Evolutionary conservation across 2,888 invertebrate genomes (phyloP).

Genomic region (Limnephilus rhombicus): DNA sequence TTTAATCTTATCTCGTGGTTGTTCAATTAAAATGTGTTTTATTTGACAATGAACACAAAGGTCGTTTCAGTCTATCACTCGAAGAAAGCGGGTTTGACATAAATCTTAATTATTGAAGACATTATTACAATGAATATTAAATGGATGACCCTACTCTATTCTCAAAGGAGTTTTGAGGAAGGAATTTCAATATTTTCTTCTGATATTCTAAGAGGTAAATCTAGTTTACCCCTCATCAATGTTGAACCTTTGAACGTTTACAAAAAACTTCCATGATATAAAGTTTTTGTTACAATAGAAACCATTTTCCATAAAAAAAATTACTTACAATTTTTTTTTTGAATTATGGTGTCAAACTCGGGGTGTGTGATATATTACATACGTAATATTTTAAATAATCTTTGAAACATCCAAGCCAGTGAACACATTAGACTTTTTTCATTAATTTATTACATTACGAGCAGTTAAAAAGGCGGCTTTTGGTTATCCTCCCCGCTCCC

Average conservation of each 20-base stretch:
- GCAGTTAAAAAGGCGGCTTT: no score
- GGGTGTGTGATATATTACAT: no score
- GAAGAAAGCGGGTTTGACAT: background rate
- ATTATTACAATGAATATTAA: conserved; percentile 1
- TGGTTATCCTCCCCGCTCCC: no score
- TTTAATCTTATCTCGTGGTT: background rate
- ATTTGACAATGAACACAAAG: background rate
- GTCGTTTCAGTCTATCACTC: background rate
- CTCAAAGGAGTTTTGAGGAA: background rate
- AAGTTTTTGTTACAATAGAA: background rate
- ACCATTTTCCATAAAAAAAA: background rate
- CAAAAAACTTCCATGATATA: background rate
- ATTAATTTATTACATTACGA: background rate
- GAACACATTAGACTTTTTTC: background rate
- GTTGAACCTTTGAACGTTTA: conserved; percentile 9
- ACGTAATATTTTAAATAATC: no score
- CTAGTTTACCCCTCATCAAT: conserved; percentile 16
- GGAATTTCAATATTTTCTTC: background rate
- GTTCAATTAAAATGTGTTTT: background rate
- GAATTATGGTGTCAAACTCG: no score
- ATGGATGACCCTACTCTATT: background rate
- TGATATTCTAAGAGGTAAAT: conserved; percentile 5
- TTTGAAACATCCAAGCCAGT: background rate
- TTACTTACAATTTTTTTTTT: no score
- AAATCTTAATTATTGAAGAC: background rate